These are phyloP conservation scores for Drosophila peninsularis DNA, from an alignment of 2,888 invertebrate genomes.

Conservation along the genomic window DNA sequence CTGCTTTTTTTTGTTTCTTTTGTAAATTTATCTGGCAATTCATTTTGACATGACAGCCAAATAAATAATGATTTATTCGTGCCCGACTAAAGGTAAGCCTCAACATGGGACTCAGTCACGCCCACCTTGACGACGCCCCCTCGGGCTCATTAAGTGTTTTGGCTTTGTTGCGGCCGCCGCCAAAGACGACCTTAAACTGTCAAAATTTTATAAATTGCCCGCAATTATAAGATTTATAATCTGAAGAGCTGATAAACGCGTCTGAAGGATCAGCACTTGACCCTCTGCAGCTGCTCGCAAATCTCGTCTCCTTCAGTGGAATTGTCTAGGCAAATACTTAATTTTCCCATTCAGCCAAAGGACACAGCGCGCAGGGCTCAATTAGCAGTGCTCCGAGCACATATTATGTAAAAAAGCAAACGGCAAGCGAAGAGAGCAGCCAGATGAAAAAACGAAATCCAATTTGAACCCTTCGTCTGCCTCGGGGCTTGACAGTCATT, in stretches of 20 bases:
- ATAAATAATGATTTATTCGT: constrained; percentile 80
- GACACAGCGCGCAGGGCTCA: constrained; percentile 38
- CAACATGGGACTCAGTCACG: constrained; percentile 5
- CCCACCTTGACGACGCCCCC: constrained; percentile 14
- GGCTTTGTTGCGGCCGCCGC: constrained; percentile 39
- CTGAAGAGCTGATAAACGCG: constrained; percentile 23
- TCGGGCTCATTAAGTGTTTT: constrained; percentile 60
- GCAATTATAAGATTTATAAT: constrained; percentile 62
- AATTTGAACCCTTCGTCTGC: constrained; percentile 40
- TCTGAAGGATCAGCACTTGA: constrained; percentile 23
- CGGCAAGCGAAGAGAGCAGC: background rate
- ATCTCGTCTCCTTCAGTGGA: constrained; percentile 11
- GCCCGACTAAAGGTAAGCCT: constrained; percentile 40
- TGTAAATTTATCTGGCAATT: constrained; percentile 65
- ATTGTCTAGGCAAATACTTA: constrained; percentile 55
- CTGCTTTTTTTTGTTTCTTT: constrained; percentile 27
- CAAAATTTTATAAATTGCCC: constrained; percentile 70
- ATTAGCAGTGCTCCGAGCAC: constrained; percentile 46
- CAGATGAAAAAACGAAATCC: constrained; percentile 32
- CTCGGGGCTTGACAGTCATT: constrained; percentile 36
- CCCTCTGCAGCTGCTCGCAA: constrained; percentile 21
- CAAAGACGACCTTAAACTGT: constrained; percentile 64
- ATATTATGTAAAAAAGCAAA: constrained; percentile 18
- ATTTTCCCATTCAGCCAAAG: constrained; percentile 43
- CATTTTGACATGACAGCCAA: constrained; percentile 72